Conservation (phyloP, 2,888 invertebrate genomes). For the Aleiodes leptofemur region DNA sequence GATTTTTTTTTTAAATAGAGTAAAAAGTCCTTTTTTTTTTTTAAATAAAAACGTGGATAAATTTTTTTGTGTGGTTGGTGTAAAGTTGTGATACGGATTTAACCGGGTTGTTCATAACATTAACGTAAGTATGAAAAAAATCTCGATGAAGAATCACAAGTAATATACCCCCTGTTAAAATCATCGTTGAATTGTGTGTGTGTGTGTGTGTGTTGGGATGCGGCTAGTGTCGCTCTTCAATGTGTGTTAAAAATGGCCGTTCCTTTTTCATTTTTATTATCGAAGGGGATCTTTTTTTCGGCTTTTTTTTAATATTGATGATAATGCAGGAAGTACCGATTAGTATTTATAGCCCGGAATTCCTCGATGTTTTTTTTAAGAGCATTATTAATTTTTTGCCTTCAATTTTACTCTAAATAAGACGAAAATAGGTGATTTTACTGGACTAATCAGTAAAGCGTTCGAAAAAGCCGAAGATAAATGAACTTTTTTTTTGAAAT, state of each 20-base stretch:
- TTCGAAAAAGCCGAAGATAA: neutral
- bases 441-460: no score
- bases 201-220: constrained; percentile 7
- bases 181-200: neutral
- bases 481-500: constrained; percentile 50
- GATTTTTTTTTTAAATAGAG: constrained; percentile 47
- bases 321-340: neutral
- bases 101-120: constrained; percentile 62
- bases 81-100: constrained; percentile 64
- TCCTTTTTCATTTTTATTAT: neutral
- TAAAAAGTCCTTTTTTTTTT: constrained; percentile 52
- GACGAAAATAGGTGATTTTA: no score
- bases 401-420: no score
- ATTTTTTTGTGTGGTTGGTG: constrained; percentile 67
- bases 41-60: constrained; percentile 41
- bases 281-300: constrained; percentile 11
- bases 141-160: neutral
- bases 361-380: no score
- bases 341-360: neutral
- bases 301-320: constrained; percentile 13
- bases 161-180: neutral
- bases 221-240: constrained; percentile 24
- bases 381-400: no score
- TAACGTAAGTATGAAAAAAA: constrained; percentile 65
- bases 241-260: constrained; percentile 30